Conservation (phyloP, 2,797 vertebrate genomes). For the Pitangus sulphuratus region DNA sequence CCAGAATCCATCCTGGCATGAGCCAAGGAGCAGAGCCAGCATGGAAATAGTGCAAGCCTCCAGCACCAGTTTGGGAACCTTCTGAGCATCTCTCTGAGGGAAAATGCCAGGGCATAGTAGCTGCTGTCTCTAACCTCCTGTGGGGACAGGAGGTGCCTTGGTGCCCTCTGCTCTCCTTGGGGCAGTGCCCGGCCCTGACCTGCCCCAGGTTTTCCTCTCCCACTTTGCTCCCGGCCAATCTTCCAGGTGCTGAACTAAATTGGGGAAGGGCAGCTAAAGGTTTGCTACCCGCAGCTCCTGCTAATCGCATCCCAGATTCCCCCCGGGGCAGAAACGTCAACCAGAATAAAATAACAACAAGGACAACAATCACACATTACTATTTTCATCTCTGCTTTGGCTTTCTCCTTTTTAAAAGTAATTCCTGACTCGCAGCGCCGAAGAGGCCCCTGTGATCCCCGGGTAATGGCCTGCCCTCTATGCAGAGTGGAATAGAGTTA, state of each 20-base stretch:
- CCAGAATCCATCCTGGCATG: not conserved
- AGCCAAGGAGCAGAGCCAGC: not conserved
- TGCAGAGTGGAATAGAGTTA: conserved; percentile 86
- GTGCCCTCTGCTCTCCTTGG: not conserved
- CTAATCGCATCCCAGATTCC: not conserved
- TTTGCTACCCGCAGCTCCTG: not conserved
- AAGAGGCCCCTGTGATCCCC: conserved; percentile 72
- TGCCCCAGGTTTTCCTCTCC: not conserved
- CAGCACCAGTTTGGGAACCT: fast-evolving
- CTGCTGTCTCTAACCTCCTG: fast-evolving
- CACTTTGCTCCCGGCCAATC: not conserved
- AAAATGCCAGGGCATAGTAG: not conserved
- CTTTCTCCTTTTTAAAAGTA: conserved; percentile 34
- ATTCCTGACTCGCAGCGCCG: conserved; percentile 21
- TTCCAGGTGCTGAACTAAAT: not conserved
- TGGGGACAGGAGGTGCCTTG: not conserved
- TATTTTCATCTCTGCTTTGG: conserved; percentile 22
- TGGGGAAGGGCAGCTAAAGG: not conserved
- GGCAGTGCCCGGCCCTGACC: not conserved
- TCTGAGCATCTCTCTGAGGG: fast-evolving
- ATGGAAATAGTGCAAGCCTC: fast-evolving
- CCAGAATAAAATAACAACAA: not conserved
- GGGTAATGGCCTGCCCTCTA: conserved; percentile 78
- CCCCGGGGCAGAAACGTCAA: not conserved
- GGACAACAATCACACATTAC: not conserved